Base-by-base conservation (phyloP, 2,797 vertebrate species). In the Bovichtus variegatus region DNA sequence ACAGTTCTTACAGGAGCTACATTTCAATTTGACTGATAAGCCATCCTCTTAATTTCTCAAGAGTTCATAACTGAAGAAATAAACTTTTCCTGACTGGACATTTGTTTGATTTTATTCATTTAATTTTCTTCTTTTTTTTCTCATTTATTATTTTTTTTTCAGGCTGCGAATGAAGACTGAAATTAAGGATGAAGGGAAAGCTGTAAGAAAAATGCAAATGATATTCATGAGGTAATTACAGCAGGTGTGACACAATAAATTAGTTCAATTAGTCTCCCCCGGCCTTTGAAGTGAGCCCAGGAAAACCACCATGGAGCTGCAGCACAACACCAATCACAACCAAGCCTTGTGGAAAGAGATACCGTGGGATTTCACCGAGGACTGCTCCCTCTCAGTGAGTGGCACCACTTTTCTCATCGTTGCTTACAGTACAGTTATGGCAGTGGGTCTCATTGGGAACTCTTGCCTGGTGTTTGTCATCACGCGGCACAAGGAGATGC, bases 361-460 rank as follows among this genome's bases (percentile, higher is more conserved):
- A 15, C 80, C 86, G 0, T 93, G 91, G 92, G 86, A 94, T 1
- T 79, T 76, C 15, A 19, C 81, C 0, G 91, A 91, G 3, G 85
- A 88, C 31, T 97, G 96, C 70, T 85, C 91, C 0, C 82, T 93
- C 43, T 96, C 96, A 0, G 81, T 96, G 72, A 91, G 93, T 2
- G 92, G 95, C 78, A 94, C 94, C 76, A 96, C 96, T 4, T 93
- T 97, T 70, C 92, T 97, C 44, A 96, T 97, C 2, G 46, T 96
- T 1, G 95, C 96, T 1, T 97, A 97, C 92, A 96, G 96, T 15
- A 64, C 93, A 0, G 89, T 96, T 18, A 90, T 96, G 62, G 96
- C 96, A 0, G 92, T 97, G 53, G 96, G 96, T 1, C 91, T 97
- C 62, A 93, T 96, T 1, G 96, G 96, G 64, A 97, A 97, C 93